Conservation (phyloP, 2,113 vertebrate species). For the Thamnaconus septentrionalis region DNA sequence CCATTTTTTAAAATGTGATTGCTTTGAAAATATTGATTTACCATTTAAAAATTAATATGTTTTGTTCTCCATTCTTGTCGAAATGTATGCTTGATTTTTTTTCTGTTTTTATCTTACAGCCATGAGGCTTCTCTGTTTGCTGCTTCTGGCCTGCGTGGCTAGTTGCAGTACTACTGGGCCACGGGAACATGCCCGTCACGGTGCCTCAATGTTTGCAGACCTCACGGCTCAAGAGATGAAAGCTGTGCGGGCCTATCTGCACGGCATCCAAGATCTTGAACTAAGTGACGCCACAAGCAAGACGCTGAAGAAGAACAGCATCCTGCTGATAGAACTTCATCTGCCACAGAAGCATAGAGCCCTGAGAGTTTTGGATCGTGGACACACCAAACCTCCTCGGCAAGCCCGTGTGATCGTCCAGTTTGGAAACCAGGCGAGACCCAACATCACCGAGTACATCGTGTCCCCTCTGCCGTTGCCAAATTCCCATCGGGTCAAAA, state of each 20-base stretch:
- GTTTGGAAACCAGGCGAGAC: slow-evolving; percentile 79
- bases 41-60: no score
- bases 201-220: slow-evolving; percentile 83
- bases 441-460: slow-evolving; percentile 84
- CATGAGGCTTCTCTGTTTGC: slow-evolving; percentile 64
- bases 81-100: background rate
- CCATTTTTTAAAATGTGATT: no score
- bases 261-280: slow-evolving; percentile 70
- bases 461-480: slow-evolving; percentile 84
- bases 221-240: slow-evolving; percentile 79
- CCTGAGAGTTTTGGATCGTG: slow-evolving; percentile 77
- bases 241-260: slow-evolving; percentile 77
- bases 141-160: slow-evolving; percentile 56
- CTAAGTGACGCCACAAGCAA: slow-evolving; percentile 54
- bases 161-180: slow-evolving; percentile 33
- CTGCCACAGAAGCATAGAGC: slow-evolving; percentile 81
- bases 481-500: slow-evolving; percentile 56
- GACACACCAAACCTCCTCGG: slow-evolving; percentile 71
- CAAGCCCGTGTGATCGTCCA: slow-evolving; percentile 83
- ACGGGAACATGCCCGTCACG: slow-evolving; percentile 74
- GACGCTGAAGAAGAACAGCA: slow-evolving; percentile 80
- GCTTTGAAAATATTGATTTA: no score
- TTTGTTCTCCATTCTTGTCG: background rate
- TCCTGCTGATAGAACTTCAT: slow-evolving; percentile 87
- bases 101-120: slow-evolving; percentile 27